Base-by-base conservation (phyloP, 1,140 invertebrate genomes). In the Ceratosolen fusciceps region DNA sequence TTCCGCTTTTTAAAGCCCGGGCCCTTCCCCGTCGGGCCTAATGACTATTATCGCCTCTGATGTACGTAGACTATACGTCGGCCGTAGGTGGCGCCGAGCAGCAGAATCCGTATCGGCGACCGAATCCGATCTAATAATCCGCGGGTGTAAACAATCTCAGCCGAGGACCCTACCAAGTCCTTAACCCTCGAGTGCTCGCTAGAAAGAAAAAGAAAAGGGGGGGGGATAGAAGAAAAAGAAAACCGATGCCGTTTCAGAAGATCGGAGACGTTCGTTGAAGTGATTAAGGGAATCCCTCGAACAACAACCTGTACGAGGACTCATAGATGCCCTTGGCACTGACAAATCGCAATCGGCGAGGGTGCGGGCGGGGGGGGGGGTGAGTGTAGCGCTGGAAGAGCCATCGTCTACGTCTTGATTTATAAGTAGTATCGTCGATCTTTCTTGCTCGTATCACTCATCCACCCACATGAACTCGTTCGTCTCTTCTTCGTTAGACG, bases 281-380 rank as follows among this genome's bases (percentile, higher is more conserved):
- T 26, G 34, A 74, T 74, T 72, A 72, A 72, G 47, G 39, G 67
- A 37, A 24, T 19, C 39, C n/a, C n/a, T 47, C 9, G 2, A 16
- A 39, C 58, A 24, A n/a, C n/a, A 29, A 47, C 62, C 26, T 29
- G 31, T 29, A 56, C 58, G 75, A 77, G 58, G 68, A 77, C 68
- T 70, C 52, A 70, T 70, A 60, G 47, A 52, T 43, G 54, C 34
- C 70, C 34, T 8, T 24, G 31, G 5, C 47, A 31, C 26, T 60
- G 43, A 75, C 60, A 54, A 68, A 77, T 77, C 37, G 60, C 56
- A 60, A 83, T 85, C 86, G 81, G 70, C 77, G 74, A 47, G 19
- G 24, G 58, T 34, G 67, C 21, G n/a, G 26, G 65, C 29, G 76
- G 39, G 54, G 37, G 49, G 54, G 47, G 1, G 16, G 34, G 29